Conservation (phyloP, 1,140 invertebrate genomes). For the Eupristina koningsbergeri region DNA sequence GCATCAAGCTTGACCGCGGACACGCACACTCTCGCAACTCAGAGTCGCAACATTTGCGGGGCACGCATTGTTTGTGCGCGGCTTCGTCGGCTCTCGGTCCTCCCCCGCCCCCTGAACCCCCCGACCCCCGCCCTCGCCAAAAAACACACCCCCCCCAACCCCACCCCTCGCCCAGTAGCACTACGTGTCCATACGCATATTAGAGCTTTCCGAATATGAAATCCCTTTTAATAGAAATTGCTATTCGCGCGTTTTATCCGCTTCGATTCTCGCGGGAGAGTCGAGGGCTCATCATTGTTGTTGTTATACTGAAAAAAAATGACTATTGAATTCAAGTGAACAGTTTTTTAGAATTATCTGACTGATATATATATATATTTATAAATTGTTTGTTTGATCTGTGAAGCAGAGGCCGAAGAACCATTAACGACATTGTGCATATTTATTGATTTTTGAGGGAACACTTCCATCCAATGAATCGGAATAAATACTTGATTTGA, state of each 20-base stretch:
- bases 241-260: conserved; percentile 16
- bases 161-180: conserved; percentile 14
- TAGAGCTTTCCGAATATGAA: neutral
- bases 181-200: conserved; percentile 18
- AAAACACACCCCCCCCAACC: neutral
- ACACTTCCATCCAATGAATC: neutral
- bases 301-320: neutral
- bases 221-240: neutral
- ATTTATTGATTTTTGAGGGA: neutral
- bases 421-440: neutral
- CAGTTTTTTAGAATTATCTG: neutral
- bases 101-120: too few relatives aligned
- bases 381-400: conserved; percentile 1
- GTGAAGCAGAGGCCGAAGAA: neutral
- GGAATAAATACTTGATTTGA: conserved; percentile 8
- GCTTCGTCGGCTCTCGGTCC: conserved; percentile 12
- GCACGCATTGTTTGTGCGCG: conserved; percentile 30
- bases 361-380: neutral
- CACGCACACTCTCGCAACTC: conserved; percentile 20
- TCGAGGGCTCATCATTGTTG: neutral
- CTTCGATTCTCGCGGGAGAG: conserved; percentile 19
- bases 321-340: conserved; percentile 27
- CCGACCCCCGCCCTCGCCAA: neutral
- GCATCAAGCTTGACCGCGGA: conserved; percentile 35
- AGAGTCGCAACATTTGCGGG: neutral